Base-by-base conservation (phyloP, 2,888 invertebrate genomes). In the Mylabris sibirica region DNA sequence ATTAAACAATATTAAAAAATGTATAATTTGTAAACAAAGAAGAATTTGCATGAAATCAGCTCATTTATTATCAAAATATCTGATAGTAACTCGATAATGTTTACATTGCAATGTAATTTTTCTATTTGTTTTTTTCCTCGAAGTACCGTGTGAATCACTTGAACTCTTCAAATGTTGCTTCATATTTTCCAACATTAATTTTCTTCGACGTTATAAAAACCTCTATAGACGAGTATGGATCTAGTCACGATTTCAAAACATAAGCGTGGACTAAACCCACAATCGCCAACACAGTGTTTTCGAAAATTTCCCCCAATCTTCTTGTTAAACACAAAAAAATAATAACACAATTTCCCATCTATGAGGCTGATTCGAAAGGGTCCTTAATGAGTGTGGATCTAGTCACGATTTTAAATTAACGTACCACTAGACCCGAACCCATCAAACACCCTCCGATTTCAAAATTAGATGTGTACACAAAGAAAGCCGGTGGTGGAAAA, bases 371-470 rank as follows among this genome's bases (percentile, higher is more conserved):
- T 73, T 79, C 74, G 78, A 76, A 77, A 30, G 76, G 83, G 84
- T 84, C 87, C 86, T 92, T 92, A 92, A 93, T 93, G 93, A 93
- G 93, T 93, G 92, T 93, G 92, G 93, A 92, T 93, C 93, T 93
- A 93, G 93, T 93, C 93, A 93, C 92, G 90, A 71, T 75, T 72
- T 83, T 76, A 74, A 79, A 81, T 76, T 72, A 78, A 88, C 89
- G 90, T 90, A 86, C 87, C 85, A 89, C 91, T 88, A 91, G 90
- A 92, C 88, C 89, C 89, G 88, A 89, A 92, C 91, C 89, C 94
- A 92, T 88, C 89, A 78, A 86, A 83, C 86, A 88, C 82, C 82
- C 75, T 79, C 72, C 77, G 75, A 72, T 44, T 44, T 44, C 57
- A 1, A 8, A 44, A 17, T 17, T 62, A 60, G 63, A 59, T 60